phyloP scores from a whole-genome alignment of 2,797 vertebrate genomes.

The Siniperca scherzeri region DNA sequence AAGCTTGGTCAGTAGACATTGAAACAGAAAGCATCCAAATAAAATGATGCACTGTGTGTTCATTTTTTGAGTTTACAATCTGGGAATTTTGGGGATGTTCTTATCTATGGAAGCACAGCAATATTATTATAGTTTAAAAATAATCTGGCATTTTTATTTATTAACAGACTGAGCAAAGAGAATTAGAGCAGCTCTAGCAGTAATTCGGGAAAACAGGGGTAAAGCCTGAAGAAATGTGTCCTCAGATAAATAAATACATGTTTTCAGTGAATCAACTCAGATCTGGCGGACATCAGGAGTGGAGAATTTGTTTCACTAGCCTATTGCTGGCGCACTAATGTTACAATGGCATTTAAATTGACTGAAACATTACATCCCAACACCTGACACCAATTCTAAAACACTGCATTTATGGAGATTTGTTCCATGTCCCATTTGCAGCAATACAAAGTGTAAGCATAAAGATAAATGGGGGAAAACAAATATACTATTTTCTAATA shows the following conservation, averaged over 20 bases:
- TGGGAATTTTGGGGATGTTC: not conserved
- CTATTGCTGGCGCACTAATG: slow-evolving; percentile 20
- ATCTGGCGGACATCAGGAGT: not conserved
- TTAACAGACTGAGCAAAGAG: not conserved
- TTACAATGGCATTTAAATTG: slow-evolving; percentile 1
- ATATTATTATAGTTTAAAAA: not conserved
- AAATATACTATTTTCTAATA: not conserved
- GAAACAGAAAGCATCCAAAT: not conserved
- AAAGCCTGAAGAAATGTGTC: not conserved
- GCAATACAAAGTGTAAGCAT: not conserved
- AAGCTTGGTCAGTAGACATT: too few species aligned
- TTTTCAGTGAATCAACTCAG: not conserved
- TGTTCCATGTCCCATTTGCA: not conserved
- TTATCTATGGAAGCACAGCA: not conserved
- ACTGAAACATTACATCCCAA: slow-evolving; percentile 9
- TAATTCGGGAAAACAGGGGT: not conserved
- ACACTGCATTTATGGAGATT: not conserved
- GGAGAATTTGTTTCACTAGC: not conserved
- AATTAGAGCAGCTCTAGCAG: not conserved
- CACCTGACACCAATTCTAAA: not conserved
- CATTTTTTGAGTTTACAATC: not conserved
- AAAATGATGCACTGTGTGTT: not conserved
- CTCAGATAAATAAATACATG: not conserved
- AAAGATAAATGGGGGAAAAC: not conserved
- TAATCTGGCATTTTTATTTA: not conserved